phyloP scores from a whole-genome alignment of 2,797 vertebrate genomes.

The Rhynchonycteris naso region DNA sequence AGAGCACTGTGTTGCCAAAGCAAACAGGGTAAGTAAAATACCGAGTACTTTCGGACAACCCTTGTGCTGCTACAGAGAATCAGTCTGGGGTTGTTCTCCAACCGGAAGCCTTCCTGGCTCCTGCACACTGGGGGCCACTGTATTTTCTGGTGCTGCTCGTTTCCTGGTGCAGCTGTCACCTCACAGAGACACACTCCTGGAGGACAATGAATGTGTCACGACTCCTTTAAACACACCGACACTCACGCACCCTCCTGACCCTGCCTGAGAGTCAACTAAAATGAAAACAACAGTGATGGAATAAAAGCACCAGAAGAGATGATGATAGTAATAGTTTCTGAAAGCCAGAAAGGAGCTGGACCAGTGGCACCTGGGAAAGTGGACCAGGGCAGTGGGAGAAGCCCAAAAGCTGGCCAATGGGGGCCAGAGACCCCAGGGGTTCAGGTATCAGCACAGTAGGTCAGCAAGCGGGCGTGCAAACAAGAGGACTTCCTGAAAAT shows the following conservation, averaged over 20 bases:
- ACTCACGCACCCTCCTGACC: neutral
- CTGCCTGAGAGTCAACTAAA: neutral
- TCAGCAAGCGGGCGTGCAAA: neutral
- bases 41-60: neutral
- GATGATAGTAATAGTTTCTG: neutral
- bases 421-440: neutral
- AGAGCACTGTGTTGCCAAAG: neutral
- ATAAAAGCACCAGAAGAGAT: neutral
- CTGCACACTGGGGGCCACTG: neutral
- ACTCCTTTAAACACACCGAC: neutral
- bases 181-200: neutral
- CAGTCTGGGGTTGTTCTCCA: neutral
- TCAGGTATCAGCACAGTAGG: neutral
- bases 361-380: neutral
- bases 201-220: neutral
- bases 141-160: neutral
- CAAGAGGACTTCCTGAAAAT: neutral
- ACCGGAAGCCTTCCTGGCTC: neutral
- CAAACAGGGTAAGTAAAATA: constrained; percentile 40
- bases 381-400: neutral
- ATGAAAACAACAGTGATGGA: neutral
- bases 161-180: neutral
- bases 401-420: neutral
- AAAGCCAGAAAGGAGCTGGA: neutral
- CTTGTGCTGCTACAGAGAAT: neutral